phyloP scores from a whole-genome alignment of 92 coral and sea anemone genomes.

The Blastomussa wellsi region DNA sequence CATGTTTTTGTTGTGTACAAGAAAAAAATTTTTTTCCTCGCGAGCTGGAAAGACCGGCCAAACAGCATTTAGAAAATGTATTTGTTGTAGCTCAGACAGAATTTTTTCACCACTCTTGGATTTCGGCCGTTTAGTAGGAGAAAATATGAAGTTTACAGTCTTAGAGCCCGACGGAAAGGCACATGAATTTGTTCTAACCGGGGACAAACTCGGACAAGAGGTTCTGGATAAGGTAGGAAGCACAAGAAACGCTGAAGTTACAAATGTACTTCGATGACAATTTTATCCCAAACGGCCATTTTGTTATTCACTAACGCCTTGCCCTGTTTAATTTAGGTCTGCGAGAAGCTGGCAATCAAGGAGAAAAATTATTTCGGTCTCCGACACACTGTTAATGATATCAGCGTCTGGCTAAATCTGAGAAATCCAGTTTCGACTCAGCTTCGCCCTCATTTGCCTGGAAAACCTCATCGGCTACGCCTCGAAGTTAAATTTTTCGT shows the following conservation, averaged over 20 bases:
- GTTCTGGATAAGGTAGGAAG: conserved; percentile 90
- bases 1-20: conserved; percentile 67
- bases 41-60: conserved; percentile 34
- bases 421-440: conserved; percentile 96
- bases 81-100: background rate
- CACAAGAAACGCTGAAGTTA: conserved; percentile 31
- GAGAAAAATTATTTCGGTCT: conserved; percentile 98
- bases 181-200: conserved; percentile 88
- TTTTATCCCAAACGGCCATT: conserved; percentile 26
- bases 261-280: conserved; percentile 10
- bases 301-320: conserved; percentile 1
- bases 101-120: background rate
- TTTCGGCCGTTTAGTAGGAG: background rate
- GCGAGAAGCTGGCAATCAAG: conserved; percentile 83
- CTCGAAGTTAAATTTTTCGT: conserved; percentile 97
- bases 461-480: conserved; percentile 97
- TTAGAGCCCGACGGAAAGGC: conserved; percentile 85
- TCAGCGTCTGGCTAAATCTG: conserved; percentile 89
- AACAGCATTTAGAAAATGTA: conserved; percentile 28
- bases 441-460: conserved; percentile 95
- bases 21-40: conserved; percentile 24
- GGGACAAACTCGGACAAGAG: conserved; percentile 93
- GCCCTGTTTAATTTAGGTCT: conserved; percentile 64
- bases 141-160: conserved; percentile 83
- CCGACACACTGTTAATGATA: conserved; percentile 79